Percentiles rank a stretch among this genome's conserved stretches.
phyloP scores from a whole-genome alignment of 2,113 vertebrate genomes.

The Myiopsitta monachus region DNA sequence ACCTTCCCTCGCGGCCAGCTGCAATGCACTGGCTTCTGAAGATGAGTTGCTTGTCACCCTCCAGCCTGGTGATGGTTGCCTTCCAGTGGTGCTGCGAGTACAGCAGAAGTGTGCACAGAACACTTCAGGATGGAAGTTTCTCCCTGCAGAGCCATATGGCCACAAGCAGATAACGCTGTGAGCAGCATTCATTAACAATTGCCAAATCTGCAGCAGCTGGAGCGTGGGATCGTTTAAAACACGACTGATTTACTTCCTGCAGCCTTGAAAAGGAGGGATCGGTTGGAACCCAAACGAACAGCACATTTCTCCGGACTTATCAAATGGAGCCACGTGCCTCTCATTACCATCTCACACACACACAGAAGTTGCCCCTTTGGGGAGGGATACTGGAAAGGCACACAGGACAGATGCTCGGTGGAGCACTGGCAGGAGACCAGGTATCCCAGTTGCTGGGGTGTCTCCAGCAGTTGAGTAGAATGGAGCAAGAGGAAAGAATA shows the following conservation, averaged over 20 bases:
- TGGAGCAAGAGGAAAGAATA: background rate
- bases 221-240: conserved; percentile 60
- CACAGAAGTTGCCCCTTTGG: background rate
- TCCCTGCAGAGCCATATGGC: conserved; percentile 51
- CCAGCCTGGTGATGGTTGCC: background rate
- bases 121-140: conserved; percentile 25
- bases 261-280: conserved; percentile 42
- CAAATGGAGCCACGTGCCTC: conserved; percentile 1
- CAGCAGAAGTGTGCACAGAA: background rate
- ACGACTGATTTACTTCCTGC: conserved; percentile 64
- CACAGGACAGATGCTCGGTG: background rate
- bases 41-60: background rate
- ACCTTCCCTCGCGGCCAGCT: background rate
- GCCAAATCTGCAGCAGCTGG: conserved; percentile 64
- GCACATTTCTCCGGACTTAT: conserved; percentile 42
- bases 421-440: background rate
- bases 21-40: background rate
- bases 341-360: background rate
- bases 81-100: background rate
- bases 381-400: background rate
- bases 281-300: conserved; percentile 5
- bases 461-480: conserved; percentile 1
- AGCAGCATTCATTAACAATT: conserved; percentile 61
- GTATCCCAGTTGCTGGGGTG: background rate
- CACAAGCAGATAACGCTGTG: conserved; percentile 35